These are phyloP conservation scores for Doryteuthis pealeii DNA, from an alignment of 1,140 invertebrate species.

Conservation along the genomic window DNA sequence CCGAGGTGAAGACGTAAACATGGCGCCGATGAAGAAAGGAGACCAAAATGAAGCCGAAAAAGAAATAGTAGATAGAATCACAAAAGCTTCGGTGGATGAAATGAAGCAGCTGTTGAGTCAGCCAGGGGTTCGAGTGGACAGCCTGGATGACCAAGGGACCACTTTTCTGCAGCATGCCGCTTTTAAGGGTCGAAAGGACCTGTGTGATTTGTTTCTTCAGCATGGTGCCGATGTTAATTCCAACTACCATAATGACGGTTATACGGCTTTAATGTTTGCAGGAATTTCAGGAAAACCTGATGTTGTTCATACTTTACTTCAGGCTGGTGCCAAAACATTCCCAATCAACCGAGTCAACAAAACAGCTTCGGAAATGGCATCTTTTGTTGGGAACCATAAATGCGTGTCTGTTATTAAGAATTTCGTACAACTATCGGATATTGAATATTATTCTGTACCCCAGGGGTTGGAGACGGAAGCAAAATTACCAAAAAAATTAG, in stretches of 20 bases:
- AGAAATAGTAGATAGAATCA: slow-evolving; percentile 31
- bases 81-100: slow-evolving; percentile 44
- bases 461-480: slow-evolving; percentile 79
- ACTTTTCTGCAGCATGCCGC: slow-evolving; percentile 94
- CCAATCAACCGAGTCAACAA: slow-evolving; percentile 86
- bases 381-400: slow-evolving; percentile 93
- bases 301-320: slow-evolving; percentile 70
- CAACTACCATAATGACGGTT: slow-evolving; percentile 86
- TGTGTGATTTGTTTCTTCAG: slow-evolving; percentile 85
- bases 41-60: slow-evolving; percentile 29
- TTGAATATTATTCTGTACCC: slow-evolving; percentile 81
- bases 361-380: slow-evolving; percentile 95
- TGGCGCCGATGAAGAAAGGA: slow-evolving; percentile 22
- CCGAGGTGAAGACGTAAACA: slow-evolving; percentile 17
- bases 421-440: slow-evolving; percentile 80
- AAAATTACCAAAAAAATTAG: slow-evolving; percentile 72
- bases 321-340: slow-evolving; percentile 77
- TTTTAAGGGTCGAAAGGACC: slow-evolving; percentile 88
- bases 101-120: slow-evolving; percentile 51
- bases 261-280: slow-evolving; percentile 95
- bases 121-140: slow-evolving; percentile 71
- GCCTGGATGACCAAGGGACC: slow-evolving; percentile 70
- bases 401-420: slow-evolving; percentile 94
- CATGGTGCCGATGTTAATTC: slow-evolving; percentile 92
- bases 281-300: slow-evolving; percentile 78